Evolutionary conservation across 2,113 vertebrate genomes (phyloP).

Genomic region (Athene noctua): DNA sequence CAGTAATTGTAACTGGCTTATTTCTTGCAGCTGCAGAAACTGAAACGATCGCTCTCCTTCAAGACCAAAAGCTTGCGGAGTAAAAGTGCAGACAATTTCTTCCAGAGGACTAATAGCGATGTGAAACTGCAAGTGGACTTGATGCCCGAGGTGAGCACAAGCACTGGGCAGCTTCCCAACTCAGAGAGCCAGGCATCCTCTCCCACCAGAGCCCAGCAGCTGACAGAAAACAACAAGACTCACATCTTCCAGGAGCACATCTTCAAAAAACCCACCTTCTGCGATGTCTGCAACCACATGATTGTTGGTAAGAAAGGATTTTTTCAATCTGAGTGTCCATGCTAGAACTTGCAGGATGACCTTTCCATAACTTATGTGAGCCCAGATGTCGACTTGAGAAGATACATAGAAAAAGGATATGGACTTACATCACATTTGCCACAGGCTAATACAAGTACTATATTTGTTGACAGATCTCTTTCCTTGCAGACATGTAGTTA

Average conservation of each 20-base stretch:
- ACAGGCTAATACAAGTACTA: not conserved
- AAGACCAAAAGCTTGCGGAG: conserved; percentile 97
- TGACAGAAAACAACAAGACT: conserved; percentile 77
- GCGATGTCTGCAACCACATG: conserved; percentile 99
- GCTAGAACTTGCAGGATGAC: not conserved
- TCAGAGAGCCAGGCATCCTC: conserved; percentile 79
- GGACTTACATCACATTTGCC: not conserved
- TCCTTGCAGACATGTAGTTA: not conserved
- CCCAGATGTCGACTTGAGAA: not conserved
- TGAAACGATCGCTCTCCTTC: conserved; percentile 96
- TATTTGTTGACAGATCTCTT: not conserved
- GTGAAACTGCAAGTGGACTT: conserved; percentile 82
- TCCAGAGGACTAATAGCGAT: conserved; percentile 84
- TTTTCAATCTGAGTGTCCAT: not conserved
- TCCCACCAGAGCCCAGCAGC: conserved; percentile 79
- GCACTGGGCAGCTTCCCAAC: conserved; percentile 81
- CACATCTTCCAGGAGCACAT: conserved; percentile 96
- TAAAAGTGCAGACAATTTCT: conserved; percentile 98
- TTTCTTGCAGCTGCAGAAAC: conserved; percentile 88
- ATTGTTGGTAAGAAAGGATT: conserved; percentile 88
- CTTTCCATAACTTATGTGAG: not conserved
- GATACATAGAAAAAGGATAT: not conserved
- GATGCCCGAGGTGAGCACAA: conserved; percentile 83
- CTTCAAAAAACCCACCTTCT: conserved; percentile 99
- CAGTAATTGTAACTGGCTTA: conserved; percentile 40